These are phyloP conservation scores for Loris lydekkerianus DNA, from an alignment of 2,797 vertebrate species.

Conservation along the genomic window DNA sequence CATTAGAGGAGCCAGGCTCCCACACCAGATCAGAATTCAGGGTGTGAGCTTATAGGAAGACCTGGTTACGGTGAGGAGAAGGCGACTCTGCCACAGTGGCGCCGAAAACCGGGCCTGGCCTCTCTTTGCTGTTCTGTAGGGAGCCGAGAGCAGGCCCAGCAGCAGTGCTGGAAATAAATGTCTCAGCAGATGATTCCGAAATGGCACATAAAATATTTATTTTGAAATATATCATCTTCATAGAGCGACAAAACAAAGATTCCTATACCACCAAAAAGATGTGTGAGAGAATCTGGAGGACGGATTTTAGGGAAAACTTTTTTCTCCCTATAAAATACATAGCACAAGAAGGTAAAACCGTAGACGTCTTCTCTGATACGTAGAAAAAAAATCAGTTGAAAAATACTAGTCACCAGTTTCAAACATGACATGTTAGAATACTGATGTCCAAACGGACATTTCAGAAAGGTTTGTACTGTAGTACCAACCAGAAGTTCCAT, in stretches of 20 bases:
- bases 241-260: conserved; percentile 1
- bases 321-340: conserved; percentile 68
- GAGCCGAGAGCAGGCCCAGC: neutral
- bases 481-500: neutral
- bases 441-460: neutral
- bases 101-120: neutral
- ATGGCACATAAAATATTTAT: conserved; percentile 29
- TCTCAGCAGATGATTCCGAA: neutral
- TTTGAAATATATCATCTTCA: conserved; percentile 5
- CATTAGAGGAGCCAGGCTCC: neutral
- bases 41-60: neutral
- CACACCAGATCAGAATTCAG: neutral
- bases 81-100: neutral
- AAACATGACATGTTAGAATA: neutral
- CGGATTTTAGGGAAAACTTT: conserved; percentile 79
- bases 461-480: neutral
- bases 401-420: neutral
- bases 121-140: neutral
- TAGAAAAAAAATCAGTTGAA: neutral
- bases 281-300: conserved; percentile 73
- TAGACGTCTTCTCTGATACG: neutral
- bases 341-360: neutral
- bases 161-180: neutral
- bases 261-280: conserved; percentile 81
- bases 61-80: neutral